Percentiles rank a stretch among this genome's conserved stretches.
These are phyloP conservation scores for Gallinago solitaria DNA, from an alignment of 2,797 vertebrate species.

Conservation along the genomic window DNA sequence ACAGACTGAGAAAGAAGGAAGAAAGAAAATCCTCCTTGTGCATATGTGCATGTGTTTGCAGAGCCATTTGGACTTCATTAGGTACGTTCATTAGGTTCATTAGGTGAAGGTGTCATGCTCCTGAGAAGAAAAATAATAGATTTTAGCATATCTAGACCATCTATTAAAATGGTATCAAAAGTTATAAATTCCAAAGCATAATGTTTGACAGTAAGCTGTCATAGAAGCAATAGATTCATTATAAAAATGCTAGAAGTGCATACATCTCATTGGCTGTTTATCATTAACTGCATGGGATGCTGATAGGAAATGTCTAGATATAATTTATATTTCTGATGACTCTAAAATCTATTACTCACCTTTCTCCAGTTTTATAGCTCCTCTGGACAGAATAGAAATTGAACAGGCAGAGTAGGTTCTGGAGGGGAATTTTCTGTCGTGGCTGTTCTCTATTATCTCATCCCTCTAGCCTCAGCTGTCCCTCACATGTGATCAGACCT, in stretches of 20 bases:
- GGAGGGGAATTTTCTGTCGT: constrained; percentile 62
- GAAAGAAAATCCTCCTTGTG: background rate
- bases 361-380: constrained; percentile 73
- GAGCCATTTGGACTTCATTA: constrained; percentile 7
- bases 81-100: background rate
- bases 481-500: constrained; percentile 54
- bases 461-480: constrained; percentile 61
- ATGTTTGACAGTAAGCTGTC: constrained; percentile 79
- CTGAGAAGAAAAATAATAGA: constrained; percentile 45
- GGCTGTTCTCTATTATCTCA: constrained; percentile 70
- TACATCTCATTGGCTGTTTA: constrained; percentile 80
- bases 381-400: constrained; percentile 78
- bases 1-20: background rate
- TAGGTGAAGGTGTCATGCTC: constrained; percentile 4
- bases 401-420: constrained; percentile 67
- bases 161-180: constrained; percentile 71
- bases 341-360: constrained; percentile 80
- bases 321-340: constrained; percentile 80
- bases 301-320: constrained; percentile 78
- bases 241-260: constrained; percentile 78
- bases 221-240: constrained; percentile 78
- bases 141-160: constrained; percentile 62
- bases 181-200: constrained; percentile 77
- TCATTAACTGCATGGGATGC: constrained; percentile 74
- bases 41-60: background rate